phyloP scores from a whole-genome alignment of 2,888 invertebrate genomes.

The Clitarchus hookeri region DNA sequence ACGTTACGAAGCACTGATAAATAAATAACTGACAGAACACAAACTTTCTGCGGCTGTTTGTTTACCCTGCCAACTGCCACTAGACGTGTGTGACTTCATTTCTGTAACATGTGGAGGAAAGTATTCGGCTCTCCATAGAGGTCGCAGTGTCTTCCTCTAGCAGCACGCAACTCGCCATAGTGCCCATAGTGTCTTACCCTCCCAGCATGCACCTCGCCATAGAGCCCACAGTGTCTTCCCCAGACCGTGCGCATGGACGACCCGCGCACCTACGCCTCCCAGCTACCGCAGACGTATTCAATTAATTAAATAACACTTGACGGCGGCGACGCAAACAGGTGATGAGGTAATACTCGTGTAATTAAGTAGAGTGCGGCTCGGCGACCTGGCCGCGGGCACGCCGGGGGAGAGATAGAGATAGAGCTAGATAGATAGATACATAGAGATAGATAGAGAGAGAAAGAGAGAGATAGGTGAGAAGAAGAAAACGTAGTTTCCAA shows the following conservation, averaged over 20 bases:
- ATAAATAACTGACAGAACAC: too few relatives aligned
- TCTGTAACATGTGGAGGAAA: too few relatives aligned
- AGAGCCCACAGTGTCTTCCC: not conserved
- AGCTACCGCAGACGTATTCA: not conserved
- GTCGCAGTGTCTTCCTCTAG: too few relatives aligned
- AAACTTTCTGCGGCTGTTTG: too few relatives aligned
- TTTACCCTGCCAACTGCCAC: too few relatives aligned
- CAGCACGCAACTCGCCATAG: not conserved
- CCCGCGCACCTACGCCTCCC: not conserved
- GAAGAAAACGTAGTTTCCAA: not conserved
- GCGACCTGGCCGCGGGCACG: not conserved
- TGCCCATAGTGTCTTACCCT: not conserved
- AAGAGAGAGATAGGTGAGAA: not conserved
- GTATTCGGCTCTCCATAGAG: too few relatives aligned
- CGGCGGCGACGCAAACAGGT: not conserved
- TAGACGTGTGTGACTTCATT: too few relatives aligned
- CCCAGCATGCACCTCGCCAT: not conserved
- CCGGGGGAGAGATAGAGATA: too few relatives aligned
- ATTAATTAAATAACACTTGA: conserved; percentile 10
- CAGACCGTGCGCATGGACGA: not conserved
- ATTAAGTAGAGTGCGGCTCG: not conserved
- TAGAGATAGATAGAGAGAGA: too few relatives aligned
- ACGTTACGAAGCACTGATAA: too few relatives aligned
- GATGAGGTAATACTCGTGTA: conserved; percentile 8
- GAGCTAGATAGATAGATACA: too few relatives aligned